phyloP scores from a whole-genome alignment of 1,140 invertebrate genomes.

The Diabrotica undecimpunctata region DNA sequence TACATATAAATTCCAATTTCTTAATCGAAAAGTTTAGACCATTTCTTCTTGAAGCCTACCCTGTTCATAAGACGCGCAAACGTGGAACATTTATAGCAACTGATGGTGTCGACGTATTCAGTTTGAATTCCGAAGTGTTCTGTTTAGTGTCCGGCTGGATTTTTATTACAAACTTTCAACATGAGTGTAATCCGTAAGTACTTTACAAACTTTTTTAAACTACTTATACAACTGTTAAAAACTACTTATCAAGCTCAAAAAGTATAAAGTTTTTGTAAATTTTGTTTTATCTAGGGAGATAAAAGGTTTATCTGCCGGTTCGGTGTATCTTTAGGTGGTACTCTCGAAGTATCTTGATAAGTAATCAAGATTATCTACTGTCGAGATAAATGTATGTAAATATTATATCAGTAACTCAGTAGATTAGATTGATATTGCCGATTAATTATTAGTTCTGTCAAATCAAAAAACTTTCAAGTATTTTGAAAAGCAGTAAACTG shows the following conservation, averaged over 20 bases:
- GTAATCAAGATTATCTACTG: background rate
- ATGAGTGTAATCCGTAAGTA: constrained; percentile 1
- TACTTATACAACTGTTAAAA: background rate
- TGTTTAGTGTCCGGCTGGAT: background rate
- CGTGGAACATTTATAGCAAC: background rate
- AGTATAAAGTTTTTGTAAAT: background rate
- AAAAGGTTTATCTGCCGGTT: background rate
- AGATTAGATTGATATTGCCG: too few species aligned
- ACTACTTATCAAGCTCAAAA: background rate
- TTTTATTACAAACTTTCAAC: background rate
- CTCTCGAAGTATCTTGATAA: background rate
- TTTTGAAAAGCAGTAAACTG: too few species aligned
- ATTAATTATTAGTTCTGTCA: too few species aligned
- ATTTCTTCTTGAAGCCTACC: background rate
- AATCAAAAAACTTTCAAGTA: too few species aligned
- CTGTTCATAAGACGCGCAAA: background rate
- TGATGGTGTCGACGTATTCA: background rate
- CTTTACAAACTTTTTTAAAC: background rate
- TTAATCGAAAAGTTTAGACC: too few species aligned
- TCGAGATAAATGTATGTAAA: too few species aligned
- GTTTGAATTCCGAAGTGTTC: background rate
- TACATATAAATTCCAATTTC: too few species aligned
- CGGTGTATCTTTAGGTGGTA: background rate
- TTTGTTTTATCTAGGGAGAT: background rate
- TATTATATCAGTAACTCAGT: too few species aligned